Evolutionary conservation across 2,797 vertebrate genomes (phyloP).

Genomic region (Gymnothorax reevesii): DNA sequence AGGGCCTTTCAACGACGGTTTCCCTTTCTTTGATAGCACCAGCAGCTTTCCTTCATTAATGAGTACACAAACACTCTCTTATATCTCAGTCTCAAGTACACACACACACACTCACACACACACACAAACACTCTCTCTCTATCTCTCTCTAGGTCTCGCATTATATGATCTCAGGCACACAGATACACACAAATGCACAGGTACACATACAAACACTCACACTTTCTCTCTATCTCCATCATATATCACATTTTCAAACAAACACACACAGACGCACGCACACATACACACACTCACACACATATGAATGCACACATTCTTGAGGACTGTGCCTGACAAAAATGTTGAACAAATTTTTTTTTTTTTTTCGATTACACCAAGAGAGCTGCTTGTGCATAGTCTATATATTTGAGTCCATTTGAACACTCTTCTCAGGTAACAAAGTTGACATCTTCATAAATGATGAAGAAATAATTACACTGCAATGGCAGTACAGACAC

Average conservation of each 20-base stretch:
- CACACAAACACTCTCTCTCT: neutral
- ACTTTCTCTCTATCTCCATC: too few species aligned
- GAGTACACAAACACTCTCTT: neutral
- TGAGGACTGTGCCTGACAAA: neutral
- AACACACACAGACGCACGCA: neutral
- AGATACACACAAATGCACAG: neutral
- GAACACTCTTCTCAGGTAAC: neutral
- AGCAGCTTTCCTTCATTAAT: neutral
- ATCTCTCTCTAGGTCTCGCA: too few species aligned
- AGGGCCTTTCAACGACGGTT: conserved; percentile 4
- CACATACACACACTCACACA: conserved; percentile 6
- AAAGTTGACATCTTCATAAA: neutral
- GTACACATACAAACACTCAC: neutral
- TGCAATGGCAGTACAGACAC: neutral
- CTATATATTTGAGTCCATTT: neutral
- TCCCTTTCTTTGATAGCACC: neutral
- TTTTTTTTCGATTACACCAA: neutral
- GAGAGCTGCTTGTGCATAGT: neutral
- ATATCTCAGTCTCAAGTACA: neutral
- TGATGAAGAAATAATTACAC: neutral
- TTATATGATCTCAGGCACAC: too few species aligned
- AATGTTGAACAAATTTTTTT: neutral
- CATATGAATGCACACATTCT: neutral
- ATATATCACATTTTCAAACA: neutral
- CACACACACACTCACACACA: conserved; percentile 6